These are phyloP conservation scores for Smutsia temminckii DNA, from an alignment of 2,797 vertebrate species.

Conservation along the genomic window DNA sequence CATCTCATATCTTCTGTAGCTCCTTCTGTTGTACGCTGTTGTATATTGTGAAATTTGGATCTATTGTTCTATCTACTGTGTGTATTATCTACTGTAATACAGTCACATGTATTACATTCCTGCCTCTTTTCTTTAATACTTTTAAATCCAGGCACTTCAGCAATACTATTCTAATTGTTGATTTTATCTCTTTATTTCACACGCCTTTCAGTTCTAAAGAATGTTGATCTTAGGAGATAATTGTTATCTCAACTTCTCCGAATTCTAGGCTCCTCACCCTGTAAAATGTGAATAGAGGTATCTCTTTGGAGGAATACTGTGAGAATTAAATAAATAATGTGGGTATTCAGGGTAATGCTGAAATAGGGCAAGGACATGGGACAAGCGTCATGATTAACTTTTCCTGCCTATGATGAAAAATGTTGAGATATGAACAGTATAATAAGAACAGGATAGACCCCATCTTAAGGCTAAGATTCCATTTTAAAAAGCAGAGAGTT, in stretches of 20 bases:
- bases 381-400: no score
- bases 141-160: not conserved
- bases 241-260: not conserved
- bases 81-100: no score
- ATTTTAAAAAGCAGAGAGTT: no score
- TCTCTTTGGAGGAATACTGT: not conserved
- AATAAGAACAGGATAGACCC: no score
- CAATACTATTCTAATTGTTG: not conserved
- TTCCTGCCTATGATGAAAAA: no score
- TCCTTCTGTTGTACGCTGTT: not conserved
- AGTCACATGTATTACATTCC: not conserved
- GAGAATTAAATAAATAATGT: not conserved
- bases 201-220: not conserved
- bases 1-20: not conserved
- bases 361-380: no score
- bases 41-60: no score
- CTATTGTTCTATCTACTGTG: no score
- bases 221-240: not conserved
- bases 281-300: not conserved
- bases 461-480: no score
- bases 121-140: not conserved
- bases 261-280: not conserved
- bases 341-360: not conserved
- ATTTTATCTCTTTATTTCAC: not conserved
- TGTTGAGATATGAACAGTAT: no score